Evolutionary conservation across 2,113 vertebrate species (phyloP).

Genomic region (Ameiurus melas): DNA sequence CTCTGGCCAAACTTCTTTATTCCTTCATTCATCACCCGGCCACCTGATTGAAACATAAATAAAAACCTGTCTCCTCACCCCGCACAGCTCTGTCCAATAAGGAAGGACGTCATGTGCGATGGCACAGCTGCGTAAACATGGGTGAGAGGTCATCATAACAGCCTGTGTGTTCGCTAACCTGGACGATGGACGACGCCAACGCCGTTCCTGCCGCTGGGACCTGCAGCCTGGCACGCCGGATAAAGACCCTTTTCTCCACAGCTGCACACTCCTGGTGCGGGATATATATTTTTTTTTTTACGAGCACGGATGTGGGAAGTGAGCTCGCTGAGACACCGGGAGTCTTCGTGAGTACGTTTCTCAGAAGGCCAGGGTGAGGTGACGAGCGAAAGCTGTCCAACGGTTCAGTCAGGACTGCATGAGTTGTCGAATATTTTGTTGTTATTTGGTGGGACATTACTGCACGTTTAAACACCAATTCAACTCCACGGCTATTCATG

Average conservation of each 20-base stretch:
- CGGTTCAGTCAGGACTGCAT: constrained; percentile 7
- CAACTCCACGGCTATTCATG: neutral
- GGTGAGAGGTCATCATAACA: constrained; percentile 51
- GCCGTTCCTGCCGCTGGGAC: constrained; percentile 16
- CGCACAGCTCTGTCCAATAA: neutral
- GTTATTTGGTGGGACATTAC: neutral
- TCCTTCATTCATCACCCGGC: constrained; percentile 18
- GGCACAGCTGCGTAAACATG: constrained; percentile 53
- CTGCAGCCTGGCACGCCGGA: constrained; percentile 26
- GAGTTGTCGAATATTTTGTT: neutral
- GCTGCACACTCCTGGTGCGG: constrained; percentile 24
- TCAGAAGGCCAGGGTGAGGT: constrained; percentile 38
- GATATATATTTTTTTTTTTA: constrained; percentile 36
- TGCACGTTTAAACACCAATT: neutral
- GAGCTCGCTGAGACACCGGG: constrained; percentile 40
- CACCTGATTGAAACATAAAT: constrained; percentile 25
- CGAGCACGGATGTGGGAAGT: constrained; percentile 23
- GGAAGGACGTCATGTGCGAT: constrained; percentile 31
- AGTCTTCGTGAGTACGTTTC: constrained; percentile 31
- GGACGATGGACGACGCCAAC: constrained; percentile 12
- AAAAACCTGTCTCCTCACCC: constrained; percentile 21
- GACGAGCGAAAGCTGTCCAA: constrained; percentile 7
- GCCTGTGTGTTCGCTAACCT: constrained; percentile 31
- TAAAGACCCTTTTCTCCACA: constrained; percentile 53
- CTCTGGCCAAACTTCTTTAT: neutral